Conservation (phyloP, 2,888 invertebrate species). For the Drosophila mimica region DNA sequence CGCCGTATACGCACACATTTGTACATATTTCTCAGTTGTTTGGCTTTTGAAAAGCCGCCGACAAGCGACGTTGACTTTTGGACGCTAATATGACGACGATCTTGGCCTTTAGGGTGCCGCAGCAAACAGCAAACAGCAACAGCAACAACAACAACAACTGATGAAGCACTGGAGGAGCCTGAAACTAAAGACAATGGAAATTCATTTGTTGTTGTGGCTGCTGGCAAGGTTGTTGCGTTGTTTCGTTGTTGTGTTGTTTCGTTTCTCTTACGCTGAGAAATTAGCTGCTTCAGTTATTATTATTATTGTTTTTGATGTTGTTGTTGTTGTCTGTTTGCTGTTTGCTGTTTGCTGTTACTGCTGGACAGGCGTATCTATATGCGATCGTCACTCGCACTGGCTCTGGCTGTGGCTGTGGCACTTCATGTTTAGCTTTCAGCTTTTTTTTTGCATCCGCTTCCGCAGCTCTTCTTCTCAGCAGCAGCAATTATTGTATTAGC, state of each 20-base stretch:
- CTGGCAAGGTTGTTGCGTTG: constrained; percentile 73
- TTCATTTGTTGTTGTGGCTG: constrained; percentile 72
- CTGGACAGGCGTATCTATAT: constrained; percentile 70
- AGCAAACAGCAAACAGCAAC: constrained; percentile 26
- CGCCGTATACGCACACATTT: constrained; percentile 50
- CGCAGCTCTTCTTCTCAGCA: constrained; percentile 59
- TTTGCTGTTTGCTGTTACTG: constrained; percentile 34
- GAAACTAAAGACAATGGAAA: constrained; percentile 76
- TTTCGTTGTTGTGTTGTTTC: constrained; percentile 28
- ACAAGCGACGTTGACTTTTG: constrained; percentile 79
- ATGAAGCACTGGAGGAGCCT: constrained; percentile 57
- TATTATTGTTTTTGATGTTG: constrained; percentile 32
- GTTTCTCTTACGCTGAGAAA: constrained; percentile 74
- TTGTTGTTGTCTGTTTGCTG: constrained; percentile 13
- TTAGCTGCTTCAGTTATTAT: constrained; percentile 80
- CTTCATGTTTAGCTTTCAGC: constrained; percentile 77
- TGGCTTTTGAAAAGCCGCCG: constrained; percentile 76
- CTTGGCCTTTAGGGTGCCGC: constrained; percentile 79
- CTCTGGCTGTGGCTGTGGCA: constrained; percentile 68
- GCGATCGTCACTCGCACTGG: constrained; percentile 73
- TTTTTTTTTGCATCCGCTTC: constrained; percentile 77
- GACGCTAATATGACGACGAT: constrained; percentile 81
- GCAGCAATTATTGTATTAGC: constrained; percentile 75
- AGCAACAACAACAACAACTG: constrained; percentile 42
- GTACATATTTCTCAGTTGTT: constrained; percentile 59